Percentiles rank a stretch among this genome's conserved stretches.
Evolutionary conservation across 1,140 invertebrate genomes (phyloP).

Genomic region (Nebria ingens): DNA sequence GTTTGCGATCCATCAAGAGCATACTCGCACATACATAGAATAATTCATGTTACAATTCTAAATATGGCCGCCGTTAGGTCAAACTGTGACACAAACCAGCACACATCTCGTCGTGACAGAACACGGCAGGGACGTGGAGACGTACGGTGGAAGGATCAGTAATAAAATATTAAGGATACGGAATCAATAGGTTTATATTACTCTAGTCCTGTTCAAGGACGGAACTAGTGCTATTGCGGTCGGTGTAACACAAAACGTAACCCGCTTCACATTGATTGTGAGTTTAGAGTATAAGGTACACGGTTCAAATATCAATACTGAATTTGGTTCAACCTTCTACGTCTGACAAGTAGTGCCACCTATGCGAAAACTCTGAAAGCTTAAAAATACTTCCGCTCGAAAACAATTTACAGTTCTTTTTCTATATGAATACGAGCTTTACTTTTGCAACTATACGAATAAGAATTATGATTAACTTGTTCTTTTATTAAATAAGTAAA

Average conservation of each 20-base stretch:
- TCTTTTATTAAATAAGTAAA: too few relatives aligned
- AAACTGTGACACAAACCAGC: neutral
- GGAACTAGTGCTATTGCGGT: too few relatives aligned
- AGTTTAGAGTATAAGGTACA: neutral
- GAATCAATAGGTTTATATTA: conserved; percentile 8
- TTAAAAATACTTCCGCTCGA: too few relatives aligned
- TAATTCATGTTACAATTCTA: neutral
- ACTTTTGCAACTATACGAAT: too few relatives aligned
- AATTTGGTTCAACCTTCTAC: neutral
- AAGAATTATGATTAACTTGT: too few relatives aligned
- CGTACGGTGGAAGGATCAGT: too few relatives aligned
- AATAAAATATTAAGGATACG: conserved; percentile 9
- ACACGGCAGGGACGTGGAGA: too few relatives aligned
- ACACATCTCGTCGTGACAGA: too few relatives aligned
- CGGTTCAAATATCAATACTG: conserved; percentile 1
- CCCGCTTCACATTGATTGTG: neutral
- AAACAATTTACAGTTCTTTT: too few relatives aligned
- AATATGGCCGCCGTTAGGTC: neutral
- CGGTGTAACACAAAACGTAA: neutral
- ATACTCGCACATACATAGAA: too few relatives aligned
- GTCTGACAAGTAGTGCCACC: neutral
- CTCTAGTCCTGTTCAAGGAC: conserved; percentile 1
- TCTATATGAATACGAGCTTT: too few relatives aligned
- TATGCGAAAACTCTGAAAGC: too few relatives aligned
- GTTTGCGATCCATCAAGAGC: neutral